Conservation (phyloP, 2,888 invertebrate species). For the Melikaiella ostensackeni region DNA sequence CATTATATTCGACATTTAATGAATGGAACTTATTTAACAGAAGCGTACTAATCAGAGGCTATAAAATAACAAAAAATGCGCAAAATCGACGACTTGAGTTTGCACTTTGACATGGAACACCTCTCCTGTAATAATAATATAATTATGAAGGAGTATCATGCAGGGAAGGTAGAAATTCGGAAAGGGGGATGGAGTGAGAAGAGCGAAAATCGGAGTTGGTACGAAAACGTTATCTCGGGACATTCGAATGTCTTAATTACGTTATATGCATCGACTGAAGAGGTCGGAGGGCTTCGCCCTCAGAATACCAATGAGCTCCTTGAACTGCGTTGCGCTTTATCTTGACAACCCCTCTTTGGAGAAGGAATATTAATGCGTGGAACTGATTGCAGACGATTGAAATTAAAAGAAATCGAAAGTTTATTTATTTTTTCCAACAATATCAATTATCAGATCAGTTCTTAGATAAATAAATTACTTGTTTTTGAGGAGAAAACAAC, state of each 20-base stretch:
- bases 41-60: no score
- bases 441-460: no score
- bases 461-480: no score
- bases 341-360: constrained; percentile 43
- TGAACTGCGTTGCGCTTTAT: constrained; percentile 50
- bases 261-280: constrained; percentile 56
- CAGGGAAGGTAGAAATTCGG: constrained; percentile 2
- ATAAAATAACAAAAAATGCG: neutral
- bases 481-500: no score
- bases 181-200: constrained; percentile 16
- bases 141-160: constrained; percentile 1
- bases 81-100: neutral
- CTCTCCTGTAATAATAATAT: neutral
- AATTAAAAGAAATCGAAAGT: no score
- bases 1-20: no score
- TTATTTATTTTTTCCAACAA: no score
- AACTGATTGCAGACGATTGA: constrained; percentile 49
- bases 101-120: no score
- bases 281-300: constrained; percentile 49
- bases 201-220: constrained; percentile 47
- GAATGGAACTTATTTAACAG: no score
- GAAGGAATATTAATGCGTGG: constrained; percentile 52
- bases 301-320: constrained; percentile 59
- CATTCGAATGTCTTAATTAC: constrained; percentile 64
- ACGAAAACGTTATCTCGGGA: constrained; percentile 60